Evolutionary conservation across 2,113 vertebrate species (phyloP).

Genomic region (Malurus cyaneus): DNA sequence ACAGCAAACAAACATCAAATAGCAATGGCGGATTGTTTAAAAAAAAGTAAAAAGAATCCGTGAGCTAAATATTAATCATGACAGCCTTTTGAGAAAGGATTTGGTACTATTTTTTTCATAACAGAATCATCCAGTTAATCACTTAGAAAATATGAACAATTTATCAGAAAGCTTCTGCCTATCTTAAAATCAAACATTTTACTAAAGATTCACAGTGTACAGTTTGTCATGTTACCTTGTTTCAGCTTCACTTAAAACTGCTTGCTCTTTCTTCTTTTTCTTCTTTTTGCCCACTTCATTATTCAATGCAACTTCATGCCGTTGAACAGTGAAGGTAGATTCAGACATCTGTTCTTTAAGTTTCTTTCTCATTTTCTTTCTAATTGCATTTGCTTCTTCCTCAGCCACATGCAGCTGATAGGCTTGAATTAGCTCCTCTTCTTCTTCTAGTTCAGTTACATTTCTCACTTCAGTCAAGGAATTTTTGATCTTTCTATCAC

Average conservation of each 20-base stretch:
- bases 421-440: constrained; percentile 78
- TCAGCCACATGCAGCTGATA: constrained; percentile 84
- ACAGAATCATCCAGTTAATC: neutral
- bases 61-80: neutral
- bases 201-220: neutral
- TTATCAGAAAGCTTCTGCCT: neutral
- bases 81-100: neutral
- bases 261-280: constrained; percentile 81
- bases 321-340: constrained; percentile 57
- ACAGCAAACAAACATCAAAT: neutral
- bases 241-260: constrained; percentile 68
- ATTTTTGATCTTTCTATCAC: constrained; percentile 65
- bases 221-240: constrained; percentile 74
- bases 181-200: neutral
- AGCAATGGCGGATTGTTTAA: neutral
- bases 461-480: constrained; percentile 51
- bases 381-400: constrained; percentile 79
- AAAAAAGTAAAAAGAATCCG: neutral
- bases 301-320: constrained; percentile 65
- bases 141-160: neutral
- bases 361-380: constrained; percentile 78
- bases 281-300: constrained; percentile 84
- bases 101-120: neutral
- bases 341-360: constrained; percentile 71
- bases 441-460: constrained; percentile 67